Evolutionary conservation across 2,113 vertebrate genomes (phyloP).

Genomic region (Caracal caracal): DNA sequence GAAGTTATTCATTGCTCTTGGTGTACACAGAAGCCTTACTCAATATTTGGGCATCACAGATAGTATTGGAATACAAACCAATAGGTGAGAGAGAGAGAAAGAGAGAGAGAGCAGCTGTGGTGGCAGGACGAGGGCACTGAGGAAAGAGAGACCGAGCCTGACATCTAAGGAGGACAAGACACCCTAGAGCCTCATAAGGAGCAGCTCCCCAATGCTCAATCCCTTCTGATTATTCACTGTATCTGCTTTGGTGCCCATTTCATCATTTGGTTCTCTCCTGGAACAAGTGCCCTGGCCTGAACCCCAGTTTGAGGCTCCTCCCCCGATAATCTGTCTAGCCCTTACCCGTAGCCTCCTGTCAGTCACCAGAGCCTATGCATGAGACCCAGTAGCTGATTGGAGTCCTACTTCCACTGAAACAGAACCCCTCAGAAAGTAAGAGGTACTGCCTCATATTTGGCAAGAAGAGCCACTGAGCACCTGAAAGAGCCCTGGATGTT

Average conservation of each 20-base stretch:
- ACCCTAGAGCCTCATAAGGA: background rate
- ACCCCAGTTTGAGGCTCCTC: background rate
- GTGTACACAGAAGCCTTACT: slow-evolving; percentile 1
- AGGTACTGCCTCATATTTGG: background rate
- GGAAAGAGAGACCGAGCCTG: background rate
- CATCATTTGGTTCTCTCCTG: background rate
- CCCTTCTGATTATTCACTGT: background rate
- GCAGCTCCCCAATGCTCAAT: background rate
- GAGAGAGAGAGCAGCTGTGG: background rate
- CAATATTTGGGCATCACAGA: background rate
- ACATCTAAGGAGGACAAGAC: background rate
- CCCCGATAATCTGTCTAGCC: background rate
- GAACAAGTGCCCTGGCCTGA: background rate
- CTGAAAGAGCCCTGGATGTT: background rate
- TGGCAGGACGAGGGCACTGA: background rate
- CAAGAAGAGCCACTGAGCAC: background rate
- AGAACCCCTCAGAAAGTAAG: background rate
- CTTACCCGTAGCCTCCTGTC: background rate
- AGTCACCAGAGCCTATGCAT: background rate
- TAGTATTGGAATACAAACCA: background rate
- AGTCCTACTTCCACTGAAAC: background rate
- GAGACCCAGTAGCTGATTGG: background rate
- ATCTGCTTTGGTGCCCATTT: background rate
- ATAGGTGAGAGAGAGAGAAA: background rate
- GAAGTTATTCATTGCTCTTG: slow-evolving; percentile 8